A percentile compares a stretch with the other conserved stretches of the same genome.
Conservation (phyloP, 2,888 invertebrate genomes). For the Acanthococcus lagerstroemiae region DNA sequence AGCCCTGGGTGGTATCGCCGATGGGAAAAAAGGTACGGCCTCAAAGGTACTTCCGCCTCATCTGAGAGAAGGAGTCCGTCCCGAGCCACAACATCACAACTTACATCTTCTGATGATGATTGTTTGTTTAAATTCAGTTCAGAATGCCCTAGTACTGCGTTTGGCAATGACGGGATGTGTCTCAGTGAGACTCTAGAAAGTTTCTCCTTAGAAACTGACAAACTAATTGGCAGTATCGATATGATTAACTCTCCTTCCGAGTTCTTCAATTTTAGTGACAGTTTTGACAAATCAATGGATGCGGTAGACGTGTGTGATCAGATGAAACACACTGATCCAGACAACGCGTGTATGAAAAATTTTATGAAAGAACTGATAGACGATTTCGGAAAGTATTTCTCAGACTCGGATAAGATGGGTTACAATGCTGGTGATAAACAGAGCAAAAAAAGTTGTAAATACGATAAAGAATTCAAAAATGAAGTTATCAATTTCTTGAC, state of each 20-base stretch:
- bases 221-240: neutral
- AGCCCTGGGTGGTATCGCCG: conserved; percentile 4
- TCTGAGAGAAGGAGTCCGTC: too few species aligned
- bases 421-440: neutral
- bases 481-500: conserved; percentile 3
- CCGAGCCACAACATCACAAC: too few species aligned
- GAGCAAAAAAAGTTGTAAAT: conserved; percentile 1
- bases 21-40: conserved; percentile 9
- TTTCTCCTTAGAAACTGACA: neutral
- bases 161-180: neutral
- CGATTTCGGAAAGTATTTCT: conserved; percentile 8
- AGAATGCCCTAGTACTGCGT: neutral
- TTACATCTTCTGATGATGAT: too few species aligned
- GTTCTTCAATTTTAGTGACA: conserved; percentile 3
- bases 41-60: too few species aligned
- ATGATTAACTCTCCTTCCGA: conserved; percentile 11
- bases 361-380: conserved; percentile 13
- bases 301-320: neutral
- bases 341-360: conserved; percentile 7
- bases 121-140: neutral
- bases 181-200: neutral
- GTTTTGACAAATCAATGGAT: conserved; percentile 2
- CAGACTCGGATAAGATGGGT: neutral
- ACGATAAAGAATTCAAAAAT: conserved; percentile 13
- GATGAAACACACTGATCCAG: neutral